Base-by-base conservation (phyloP, 2,888 invertebrate genomes). In the Caenorhabditis imperialis region DNA sequence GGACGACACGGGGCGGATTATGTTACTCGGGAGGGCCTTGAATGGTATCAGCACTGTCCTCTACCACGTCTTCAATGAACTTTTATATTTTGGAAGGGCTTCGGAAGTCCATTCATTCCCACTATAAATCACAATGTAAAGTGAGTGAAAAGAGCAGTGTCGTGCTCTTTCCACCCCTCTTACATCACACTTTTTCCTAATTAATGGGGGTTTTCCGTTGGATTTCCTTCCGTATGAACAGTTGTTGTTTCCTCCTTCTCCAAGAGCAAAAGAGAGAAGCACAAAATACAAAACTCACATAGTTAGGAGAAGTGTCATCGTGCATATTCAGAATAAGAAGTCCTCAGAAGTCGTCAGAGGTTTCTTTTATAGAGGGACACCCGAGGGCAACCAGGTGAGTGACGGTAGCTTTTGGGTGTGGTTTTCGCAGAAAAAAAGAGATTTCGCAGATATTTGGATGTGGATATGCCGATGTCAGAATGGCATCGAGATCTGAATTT, bases 401-500 rank as follows among this genome's bases (percentile, higher is more conserved):
- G n/a, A 67, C 58, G 67, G 57, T 69, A 60, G 54, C 60, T 60
- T 61, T 60, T 69, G 53, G 53, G 58, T 70, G 60, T 61, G 69
- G 60, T 60, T 70, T 70, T 70, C 14, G 25, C 14, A 25, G 23
- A 23, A 47, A 23, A 25, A 23, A 18, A 25, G 25, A 47, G 27
- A 27, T 51, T 50, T 50, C 12, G 42, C 33, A 48, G 42, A 30
- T 42, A 38, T 23, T 35, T 42, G 42, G 55, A 33, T 57, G 44
- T 53, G 54, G 22, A 54, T 53, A 53, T 50, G 70, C 61, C 70
- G 61, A 62, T 62, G 70, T 62, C 60, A 60, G 58, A 69, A 53
- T 69, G 69, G 51, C 69, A 69, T 69, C 69, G 69, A 69, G 69
- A 69, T 69, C 69, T 69, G 69, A 69, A 69, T 69, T 69, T 69